Evolutionary conservation across 2,113 vertebrate species (phyloP), one percentile per base, ranked within the genome.

Genomic region (Rhabdomys dilectus): DNA sequence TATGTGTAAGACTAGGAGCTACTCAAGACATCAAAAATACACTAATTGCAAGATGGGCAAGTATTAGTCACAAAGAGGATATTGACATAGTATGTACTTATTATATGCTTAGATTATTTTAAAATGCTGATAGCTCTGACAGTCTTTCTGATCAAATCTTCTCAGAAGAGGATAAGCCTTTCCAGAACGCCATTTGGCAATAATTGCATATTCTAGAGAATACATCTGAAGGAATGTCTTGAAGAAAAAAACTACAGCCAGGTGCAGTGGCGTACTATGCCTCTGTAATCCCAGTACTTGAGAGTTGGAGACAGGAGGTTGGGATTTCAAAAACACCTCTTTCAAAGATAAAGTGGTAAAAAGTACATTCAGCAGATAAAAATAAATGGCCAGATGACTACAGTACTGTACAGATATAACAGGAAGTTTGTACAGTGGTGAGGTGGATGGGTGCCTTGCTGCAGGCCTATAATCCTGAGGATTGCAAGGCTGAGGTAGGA

Each of bases 271-370:
- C 42, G 36, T 42, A 19, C 45, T 45, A 45, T 45, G 45, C 13
- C n/a, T 29, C 42, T 66, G 39, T 42, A 24, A 39, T 62, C 7
- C 39, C 39, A 34, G 26, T 51, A 68, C 84, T 86, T 34, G 29
- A 48, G 84, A 87, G 60, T 4, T 66, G 62, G 31, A 66, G 62
- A 21, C 42, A 68, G 42, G 29, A 51, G 84, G 17, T 36, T 66
- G 31, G 62, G 42, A 66, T 42, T 86, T 66, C 60, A 85, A 12
- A 45, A 62, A 31, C 81, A 95, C 26, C 53, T 90, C 34, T 96
- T 92, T 96, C 77, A 94, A 78, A 93, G 53, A 39, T 90, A 66
- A 90, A 53, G 81, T 78, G 60, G 22, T 39, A 80, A 86, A 97
- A 58, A 12, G 24, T 75, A 68, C 88, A 42, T 34, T 92, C 68